These are phyloP conservation scores for Nerophis ophidion DNA, from an alignment of 2,113 vertebrate genomes.

Conservation along the genomic window DNA sequence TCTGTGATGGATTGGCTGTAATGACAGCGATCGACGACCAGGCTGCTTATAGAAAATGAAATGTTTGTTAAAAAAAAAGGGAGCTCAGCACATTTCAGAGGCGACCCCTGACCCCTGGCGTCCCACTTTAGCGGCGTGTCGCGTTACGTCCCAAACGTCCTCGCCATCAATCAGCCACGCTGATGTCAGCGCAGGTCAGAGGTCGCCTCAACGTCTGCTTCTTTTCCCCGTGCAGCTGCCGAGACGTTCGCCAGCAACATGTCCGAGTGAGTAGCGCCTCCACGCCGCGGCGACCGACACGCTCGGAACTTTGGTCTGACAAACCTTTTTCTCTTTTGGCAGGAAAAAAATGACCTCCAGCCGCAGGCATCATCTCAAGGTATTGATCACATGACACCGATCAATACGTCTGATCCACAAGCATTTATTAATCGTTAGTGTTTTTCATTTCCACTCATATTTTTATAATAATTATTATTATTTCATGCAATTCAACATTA, in stretches of 20 bases:
- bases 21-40: too few species aligned
- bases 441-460: too few species aligned
- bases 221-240: slow-evolving; percentile 35
- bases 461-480: too few species aligned
- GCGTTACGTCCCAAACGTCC: not conserved
- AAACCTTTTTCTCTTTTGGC: slow-evolving; percentile 19
- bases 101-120: not conserved
- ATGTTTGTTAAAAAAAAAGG: too few species aligned
- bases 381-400: slow-evolving; percentile 38
- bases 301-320: not conserved
- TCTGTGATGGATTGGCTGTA: too few species aligned
- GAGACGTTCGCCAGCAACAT: slow-evolving; percentile 36
- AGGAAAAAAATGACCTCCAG: slow-evolving; percentile 83
- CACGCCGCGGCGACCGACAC: not conserved
- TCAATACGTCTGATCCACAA: not conserved
- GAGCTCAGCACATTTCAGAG: too few species aligned
- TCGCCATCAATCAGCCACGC: not conserved
- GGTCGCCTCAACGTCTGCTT: not conserved
- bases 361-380: slow-evolving; percentile 91
- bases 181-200: not conserved
- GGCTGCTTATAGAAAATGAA: too few species aligned
- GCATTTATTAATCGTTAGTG: not conserved
- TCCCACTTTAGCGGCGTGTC: not conserved
- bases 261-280: slow-evolving; percentile 59
- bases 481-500: too few species aligned